Percentiles rank a stretch among this genome's conserved stretches.
These are phyloP conservation scores for Rhimphoctona megacephalus DNA, from an alignment of 2,888 invertebrate species.

Conservation along the genomic window DNA sequence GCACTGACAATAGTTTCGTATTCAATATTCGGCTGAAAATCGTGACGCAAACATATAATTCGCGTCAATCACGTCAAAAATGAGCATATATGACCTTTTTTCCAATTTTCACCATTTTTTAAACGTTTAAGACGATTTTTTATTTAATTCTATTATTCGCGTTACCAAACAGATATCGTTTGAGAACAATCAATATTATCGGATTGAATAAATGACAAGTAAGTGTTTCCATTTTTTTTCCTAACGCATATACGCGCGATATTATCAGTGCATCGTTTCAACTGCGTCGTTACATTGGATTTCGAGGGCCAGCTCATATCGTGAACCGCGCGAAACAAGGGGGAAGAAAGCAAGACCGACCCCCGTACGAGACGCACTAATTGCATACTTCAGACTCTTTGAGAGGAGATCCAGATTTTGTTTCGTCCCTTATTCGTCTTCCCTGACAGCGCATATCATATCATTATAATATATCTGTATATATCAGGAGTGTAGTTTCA, in stretches of 20 bases:
- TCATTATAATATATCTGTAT: not conserved
- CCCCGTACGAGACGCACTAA: slow-evolving; percentile 79
- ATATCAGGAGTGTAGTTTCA: not conserved
- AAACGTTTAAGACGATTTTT: not conserved
- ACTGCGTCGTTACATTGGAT: not conserved
- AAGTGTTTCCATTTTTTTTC: not conserved
- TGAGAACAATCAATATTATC: not conserved
- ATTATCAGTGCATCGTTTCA: not conserved
- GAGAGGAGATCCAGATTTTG: slow-evolving; percentile 69
- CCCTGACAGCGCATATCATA: not conserved
- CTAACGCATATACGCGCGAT: not conserved
- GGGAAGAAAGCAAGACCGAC: slow-evolving; percentile 57
- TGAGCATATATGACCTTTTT: not conserved
- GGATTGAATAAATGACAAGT: not conserved
- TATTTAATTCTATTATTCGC: not conserved
- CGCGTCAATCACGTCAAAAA: not conserved
- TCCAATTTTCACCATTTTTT: not conserved
- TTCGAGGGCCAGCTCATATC: slow-evolving; percentile 46
- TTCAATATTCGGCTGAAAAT: not conserved
- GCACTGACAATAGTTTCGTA: not conserved
- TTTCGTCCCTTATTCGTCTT: slow-evolving; percentile 61
- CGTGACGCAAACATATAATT: not conserved
- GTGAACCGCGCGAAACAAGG: slow-evolving; percentile 55
- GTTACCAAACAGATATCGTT: not conserved
- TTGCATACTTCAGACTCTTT: slow-evolving; percentile 78